Conservation (phyloP, 2,113 vertebrate species). For the Eleginops maclovinus region DNA sequence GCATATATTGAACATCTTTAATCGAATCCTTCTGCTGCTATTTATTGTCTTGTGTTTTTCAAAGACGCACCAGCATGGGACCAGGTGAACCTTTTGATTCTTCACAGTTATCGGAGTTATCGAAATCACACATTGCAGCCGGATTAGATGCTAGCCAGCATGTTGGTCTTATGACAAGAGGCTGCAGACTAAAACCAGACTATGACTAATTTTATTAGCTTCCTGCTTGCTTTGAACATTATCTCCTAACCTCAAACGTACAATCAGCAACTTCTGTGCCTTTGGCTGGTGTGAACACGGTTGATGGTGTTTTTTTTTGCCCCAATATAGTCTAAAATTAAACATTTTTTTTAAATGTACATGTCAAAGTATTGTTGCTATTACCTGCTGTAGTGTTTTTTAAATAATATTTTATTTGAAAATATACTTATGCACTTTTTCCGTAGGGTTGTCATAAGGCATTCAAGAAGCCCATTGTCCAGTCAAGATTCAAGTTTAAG, state of each 20-base stretch:
- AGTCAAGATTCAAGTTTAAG: too few relatives aligned
- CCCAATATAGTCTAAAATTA: too few relatives aligned
- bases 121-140: slow-evolving; percentile 36
- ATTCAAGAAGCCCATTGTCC: too few relatives aligned
- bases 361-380: too few relatives aligned
- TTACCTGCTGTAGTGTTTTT: too few relatives aligned
- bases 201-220: slow-evolving; percentile 31
- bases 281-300: too few relatives aligned
- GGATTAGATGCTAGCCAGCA: not conserved
- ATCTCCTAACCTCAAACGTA: not conserved
- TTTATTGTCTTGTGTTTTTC: slow-evolving; percentile 7
- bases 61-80: not conserved
- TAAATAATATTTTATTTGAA: too few relatives aligned
- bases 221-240: not conserved
- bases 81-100: not conserved
- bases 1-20: slow-evolving; percentile 23
- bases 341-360: too few relatives aligned
- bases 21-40: not conserved
- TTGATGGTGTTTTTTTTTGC: not conserved
- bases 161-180: slow-evolving; percentile 26
- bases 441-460: too few relatives aligned
- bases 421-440: too few relatives aligned
- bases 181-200: slow-evolving; percentile 1
- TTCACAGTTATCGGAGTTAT: slow-evolving; percentile 10
- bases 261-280: not conserved